Evolutionary conservation across 2,888 invertebrate genomes (phyloP).

Genomic region (Colletes collaris): DNA sequence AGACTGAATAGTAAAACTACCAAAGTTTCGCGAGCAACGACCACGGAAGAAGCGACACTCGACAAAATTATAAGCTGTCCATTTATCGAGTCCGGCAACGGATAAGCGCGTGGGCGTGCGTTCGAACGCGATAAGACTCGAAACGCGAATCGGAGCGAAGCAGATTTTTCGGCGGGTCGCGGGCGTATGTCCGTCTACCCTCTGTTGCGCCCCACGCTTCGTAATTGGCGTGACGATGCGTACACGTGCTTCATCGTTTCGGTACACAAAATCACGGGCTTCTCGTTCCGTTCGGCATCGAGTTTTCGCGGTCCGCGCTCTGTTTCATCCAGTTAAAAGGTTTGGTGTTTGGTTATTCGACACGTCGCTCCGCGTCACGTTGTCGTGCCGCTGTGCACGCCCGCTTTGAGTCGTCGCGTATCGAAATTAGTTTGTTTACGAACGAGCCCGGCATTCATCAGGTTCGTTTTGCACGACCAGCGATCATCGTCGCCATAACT

Average conservation of each 20-base stretch:
- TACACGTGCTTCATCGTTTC: slow-evolving; percentile 38
- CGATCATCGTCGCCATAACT: slow-evolving; percentile 35
- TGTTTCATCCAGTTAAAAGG: slow-evolving; percentile 69
- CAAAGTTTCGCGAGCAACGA: slow-evolving; percentile 20
- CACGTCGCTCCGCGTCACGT: slow-evolving; percentile 20
- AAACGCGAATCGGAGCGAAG: not conserved
- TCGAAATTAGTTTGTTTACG: slow-evolving; percentile 59
- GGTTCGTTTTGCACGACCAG: slow-evolving; percentile 32
- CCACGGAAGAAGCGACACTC: slow-evolving; percentile 8
- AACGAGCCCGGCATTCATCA: slow-evolving; percentile 38
- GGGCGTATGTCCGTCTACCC: slow-evolving; percentile 2
- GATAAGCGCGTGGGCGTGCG: not conserved
- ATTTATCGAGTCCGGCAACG: not conserved
- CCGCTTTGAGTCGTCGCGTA: slow-evolving; percentile 42
- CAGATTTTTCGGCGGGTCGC: slow-evolving; percentile 24
- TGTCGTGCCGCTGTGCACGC: not conserved
- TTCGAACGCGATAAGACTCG: slow-evolving; percentile 34
- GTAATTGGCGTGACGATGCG: slow-evolving; percentile 59
- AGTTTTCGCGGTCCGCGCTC: slow-evolving; percentile 51
- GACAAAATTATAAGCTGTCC: slow-evolving; percentile 16
- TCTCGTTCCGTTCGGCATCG: slow-evolving; percentile 17
- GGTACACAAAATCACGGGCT: slow-evolving; percentile 51
- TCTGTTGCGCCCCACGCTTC: slow-evolving; percentile 10
- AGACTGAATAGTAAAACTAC: not conserved
- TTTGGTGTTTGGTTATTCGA: slow-evolving; percentile 64